Evolutionary conservation across 2,113 vertebrate genomes (phyloP), one percentile per base, ranked within the genome.

Genomic region (Larimichthys polyactis): DNA sequence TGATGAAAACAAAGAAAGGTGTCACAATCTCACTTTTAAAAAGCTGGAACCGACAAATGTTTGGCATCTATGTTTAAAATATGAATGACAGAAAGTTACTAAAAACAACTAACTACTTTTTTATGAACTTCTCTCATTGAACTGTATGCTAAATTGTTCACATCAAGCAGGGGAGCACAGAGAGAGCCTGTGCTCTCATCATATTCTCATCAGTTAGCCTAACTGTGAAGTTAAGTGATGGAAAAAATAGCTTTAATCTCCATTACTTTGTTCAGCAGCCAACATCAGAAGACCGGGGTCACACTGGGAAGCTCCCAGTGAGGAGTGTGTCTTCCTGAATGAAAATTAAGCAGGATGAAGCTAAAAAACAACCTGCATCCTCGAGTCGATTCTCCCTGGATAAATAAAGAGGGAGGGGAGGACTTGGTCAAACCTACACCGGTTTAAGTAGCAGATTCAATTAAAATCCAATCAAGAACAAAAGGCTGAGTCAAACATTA

Each of bases 381-480:
- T 46, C 0, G 0, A 68, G 49, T 62, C 67, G 46, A n/a, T 72
- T 59, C 66, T 68, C 60, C 43, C n/a, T 1, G 51, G n/a, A 87
- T 66, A 52, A 67, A 82, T 49, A 71, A 55, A 62, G 12, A 71
- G 20, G 2, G 44, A 40, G 29, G 24, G 60, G 60, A 52, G 74
- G 51, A 22, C 57, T 43, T 0, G 7, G 1, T 29, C 36, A 40
- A 40, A 60, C 15, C 66, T 0, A 22, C 62, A 7, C 65, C 12
- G 46, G 19, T 60, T 75, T 69, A 84, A 72, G 64, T 11, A 48
- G 80, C 64, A 72, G 72, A 76, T 79, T 89, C 17, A 68, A 90
- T 87, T 81, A 81, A 75, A 87, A 67, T 85, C 84, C 76, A 79
- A 82, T 82, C 65, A n/a, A n/a, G 67, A 63, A 79, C 77, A 83